Conservation (phyloP, 2,113 vertebrate genomes). For the Malaclemys terrapin region DNA sequence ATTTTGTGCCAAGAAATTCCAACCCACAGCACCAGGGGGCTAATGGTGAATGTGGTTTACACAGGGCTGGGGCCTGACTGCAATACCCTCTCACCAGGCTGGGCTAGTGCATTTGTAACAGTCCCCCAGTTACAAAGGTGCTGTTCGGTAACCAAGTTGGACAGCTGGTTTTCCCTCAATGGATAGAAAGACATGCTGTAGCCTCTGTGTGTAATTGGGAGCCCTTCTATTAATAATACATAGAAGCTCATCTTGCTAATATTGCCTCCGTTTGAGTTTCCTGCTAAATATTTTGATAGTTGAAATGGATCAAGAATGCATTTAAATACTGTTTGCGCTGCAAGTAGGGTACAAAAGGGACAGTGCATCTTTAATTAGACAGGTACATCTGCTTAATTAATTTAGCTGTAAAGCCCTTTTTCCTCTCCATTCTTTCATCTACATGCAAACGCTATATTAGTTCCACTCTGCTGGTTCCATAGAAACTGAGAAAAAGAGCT, state of each 20-base stretch:
- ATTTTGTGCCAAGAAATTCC: not conserved
- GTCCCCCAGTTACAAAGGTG: slow-evolving; percentile 49
- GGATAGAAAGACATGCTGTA: slow-evolving; percentile 53
- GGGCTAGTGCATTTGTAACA: not conserved
- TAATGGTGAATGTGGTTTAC: not conserved
- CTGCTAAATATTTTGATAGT: slow-evolving; percentile 79
- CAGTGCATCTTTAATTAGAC: slow-evolving; percentile 76
- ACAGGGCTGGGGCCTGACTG: accelerated
- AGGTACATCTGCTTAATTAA: slow-evolving; percentile 88
- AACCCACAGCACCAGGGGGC: accelerated
- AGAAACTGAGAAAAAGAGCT: slow-evolving; percentile 74
- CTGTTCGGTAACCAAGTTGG: slow-evolving; percentile 32
- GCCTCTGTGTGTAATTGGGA: slow-evolving; percentile 70
- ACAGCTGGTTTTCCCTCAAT: slow-evolving; percentile 42
- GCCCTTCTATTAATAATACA: slow-evolving; percentile 77
- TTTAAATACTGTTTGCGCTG: slow-evolving; percentile 79
- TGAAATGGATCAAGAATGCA: slow-evolving; percentile 66
- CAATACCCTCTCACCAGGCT: not conserved
- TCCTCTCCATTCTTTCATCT: slow-evolving; percentile 70
- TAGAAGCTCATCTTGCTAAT: slow-evolving; percentile 77
- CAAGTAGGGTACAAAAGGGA: slow-evolving; percentile 70
- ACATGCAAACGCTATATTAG: slow-evolving; percentile 84
- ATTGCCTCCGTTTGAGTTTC: slow-evolving; percentile 72
- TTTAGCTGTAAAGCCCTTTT: slow-evolving; percentile 87
- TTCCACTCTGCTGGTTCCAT: slow-evolving; percentile 80